Evolutionary conservation across 2,888 invertebrate genomes (phyloP).

Genomic region (Linnaemya vulpina): DNA sequence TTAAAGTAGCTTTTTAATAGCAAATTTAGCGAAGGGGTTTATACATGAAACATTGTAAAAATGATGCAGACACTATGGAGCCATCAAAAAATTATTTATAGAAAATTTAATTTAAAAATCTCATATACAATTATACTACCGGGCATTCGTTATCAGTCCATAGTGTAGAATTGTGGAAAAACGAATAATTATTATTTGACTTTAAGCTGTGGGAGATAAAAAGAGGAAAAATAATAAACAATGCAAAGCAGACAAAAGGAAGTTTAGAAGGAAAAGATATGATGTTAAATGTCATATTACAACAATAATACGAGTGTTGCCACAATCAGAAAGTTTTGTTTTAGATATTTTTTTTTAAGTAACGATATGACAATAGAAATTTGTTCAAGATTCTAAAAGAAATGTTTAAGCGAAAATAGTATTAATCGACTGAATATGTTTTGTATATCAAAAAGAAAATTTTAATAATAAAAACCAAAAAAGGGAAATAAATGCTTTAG

Average conservation of each 20-base stretch:
- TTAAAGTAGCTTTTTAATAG: background rate
- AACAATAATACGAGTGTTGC: background rate
- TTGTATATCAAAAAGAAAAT: no score
- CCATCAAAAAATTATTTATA: no score
- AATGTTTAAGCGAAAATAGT: no score
- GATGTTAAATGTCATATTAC: slow-evolving; percentile 20
- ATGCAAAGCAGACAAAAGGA: background rate
- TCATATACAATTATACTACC: background rate
- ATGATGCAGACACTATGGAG: no score
- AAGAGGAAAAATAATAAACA: background rate
- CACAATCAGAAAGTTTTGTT: no score
- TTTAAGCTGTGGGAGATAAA: background rate
- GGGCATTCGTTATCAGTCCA: background rate
- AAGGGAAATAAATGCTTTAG: no score
- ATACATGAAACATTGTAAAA: no score
- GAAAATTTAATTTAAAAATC: background rate
- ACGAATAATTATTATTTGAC: background rate
- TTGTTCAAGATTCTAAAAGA: no score
- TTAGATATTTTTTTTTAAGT: no score
- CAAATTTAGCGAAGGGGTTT: background rate
- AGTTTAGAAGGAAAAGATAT: background rate
- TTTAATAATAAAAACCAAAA: no score
- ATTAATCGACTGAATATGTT: no score
- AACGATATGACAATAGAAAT: no score
- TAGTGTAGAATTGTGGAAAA: background rate